Conservation (phyloP, 2,888 invertebrate species). For the Cistogaster globosa region DNA sequence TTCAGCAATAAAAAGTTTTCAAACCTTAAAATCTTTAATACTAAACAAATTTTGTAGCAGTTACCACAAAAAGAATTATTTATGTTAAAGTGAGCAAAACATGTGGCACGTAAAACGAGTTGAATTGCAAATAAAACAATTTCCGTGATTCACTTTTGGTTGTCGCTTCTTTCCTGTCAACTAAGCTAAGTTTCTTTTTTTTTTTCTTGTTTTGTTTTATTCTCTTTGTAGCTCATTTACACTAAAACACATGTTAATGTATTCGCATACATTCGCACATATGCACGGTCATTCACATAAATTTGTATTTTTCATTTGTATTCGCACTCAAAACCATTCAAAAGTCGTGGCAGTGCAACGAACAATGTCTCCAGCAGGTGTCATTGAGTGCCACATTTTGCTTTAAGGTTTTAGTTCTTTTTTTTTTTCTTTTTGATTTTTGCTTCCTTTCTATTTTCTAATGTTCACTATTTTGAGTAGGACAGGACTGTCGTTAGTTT, state of each 20-base stretch:
- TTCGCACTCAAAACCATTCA: conserved; percentile 59
- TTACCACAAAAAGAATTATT: not conserved
- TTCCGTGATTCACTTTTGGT: conserved; percentile 72
- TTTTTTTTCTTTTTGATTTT: not conserved
- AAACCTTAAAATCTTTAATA: not conserved
- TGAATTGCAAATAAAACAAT: conserved; percentile 73
- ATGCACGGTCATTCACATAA: conserved; percentile 43
- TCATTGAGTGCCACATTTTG: conserved; percentile 63
- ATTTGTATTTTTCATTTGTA: conserved; percentile 56
- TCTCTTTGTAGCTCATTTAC: not conserved
- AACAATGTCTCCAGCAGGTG: conserved; percentile 67
- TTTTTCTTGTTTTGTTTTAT: conserved; percentile 19
- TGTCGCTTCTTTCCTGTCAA: conserved; percentile 66
- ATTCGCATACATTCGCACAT: conserved; percentile 31
- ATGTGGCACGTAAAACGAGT: conserved; percentile 72
- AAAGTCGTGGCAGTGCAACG: conserved; percentile 46
- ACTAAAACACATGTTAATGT: not conserved
- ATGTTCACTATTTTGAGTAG: conserved; percentile 44
- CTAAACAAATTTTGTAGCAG: not conserved
- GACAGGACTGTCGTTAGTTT: conserved; percentile 66
- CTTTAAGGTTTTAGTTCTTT: conserved; percentile 39
- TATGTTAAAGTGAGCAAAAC: conserved; percentile 53
- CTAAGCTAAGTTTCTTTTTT: conserved; percentile 56
- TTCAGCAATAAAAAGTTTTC: not conserved
- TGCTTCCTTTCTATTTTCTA: conserved; percentile 46